Evolutionary conservation across 2,888 invertebrate species (phyloP), one percentile per base, ranked within the genome.

Genomic region (Philopedon plagiatum): DNA sequence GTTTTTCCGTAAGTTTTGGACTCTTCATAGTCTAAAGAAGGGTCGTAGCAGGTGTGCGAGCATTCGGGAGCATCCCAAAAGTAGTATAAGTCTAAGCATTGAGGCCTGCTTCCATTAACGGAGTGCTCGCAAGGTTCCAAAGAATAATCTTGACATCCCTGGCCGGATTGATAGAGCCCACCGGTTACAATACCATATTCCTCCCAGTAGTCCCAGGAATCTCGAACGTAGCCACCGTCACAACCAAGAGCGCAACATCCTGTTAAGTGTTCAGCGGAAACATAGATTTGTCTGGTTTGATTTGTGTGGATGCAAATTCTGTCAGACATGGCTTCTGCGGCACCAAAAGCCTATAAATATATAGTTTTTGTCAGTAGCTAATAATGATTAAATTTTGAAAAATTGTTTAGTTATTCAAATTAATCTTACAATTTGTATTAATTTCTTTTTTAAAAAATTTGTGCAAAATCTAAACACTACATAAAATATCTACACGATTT

Each of bases 291-390:
- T 19, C 87, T 82, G 15, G 88, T 88, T 39, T 90, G 94, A 54
- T 91, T 89, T 0, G 93, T 92, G 80, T 91, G 91, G 77, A 94
- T 94, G 85, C 96, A 96, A 37, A 91, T 89, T 60, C 96, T 88
- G 85, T 96, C 96, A 3, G 94, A 92, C 92, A 95, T 95, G 2
- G 94, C 93, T 84, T 94, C 94, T 0, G 93, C 94, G 11, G 95
- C 94, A 41, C 93, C 95, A 83, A 95, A 5, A 80, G 95, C 95
- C 90, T 89, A 76, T 15, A 39, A n/a, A n/a, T n/a, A n/a, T n/a
- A n/a, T n/a, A n/a, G n/a, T n/a, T n/a, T n/a, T n/a, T n/a, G n/a
- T n/a, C n/a, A n/a, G n/a, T n/a, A n/a, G n/a, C n/a, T n/a, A n/a
- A n/a, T n/a, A n/a, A n/a, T n/a, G n/a, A n/a, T n/a, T n/a, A n/a